Percentiles rank a stretch among this genome's conserved stretches.
Conservation (phyloP, 2,113 vertebrate species). For the Meriones unguiculatus region DNA sequence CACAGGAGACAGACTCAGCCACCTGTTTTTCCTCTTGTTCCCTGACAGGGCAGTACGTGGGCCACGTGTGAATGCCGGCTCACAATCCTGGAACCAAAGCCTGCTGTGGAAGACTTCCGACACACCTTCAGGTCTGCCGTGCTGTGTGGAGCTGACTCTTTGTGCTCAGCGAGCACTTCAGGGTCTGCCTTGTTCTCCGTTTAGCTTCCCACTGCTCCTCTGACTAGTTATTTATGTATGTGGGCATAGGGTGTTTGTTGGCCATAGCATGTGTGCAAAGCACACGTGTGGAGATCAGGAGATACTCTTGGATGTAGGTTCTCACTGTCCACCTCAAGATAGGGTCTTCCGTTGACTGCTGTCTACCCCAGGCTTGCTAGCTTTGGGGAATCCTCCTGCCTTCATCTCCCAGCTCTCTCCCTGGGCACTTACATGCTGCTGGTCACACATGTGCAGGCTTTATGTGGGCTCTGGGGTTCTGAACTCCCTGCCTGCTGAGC, state of each 20-base stretch:
- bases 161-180: rapidly evolving
- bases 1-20: not conserved
- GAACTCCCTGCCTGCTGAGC: not conserved
- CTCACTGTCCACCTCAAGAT: not conserved
- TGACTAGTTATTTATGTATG: not conserved
- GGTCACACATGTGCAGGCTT: not conserved
- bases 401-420: not conserved
- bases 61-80: rapidly evolving
- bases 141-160: rapidly evolving
- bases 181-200: too few relatives aligned
- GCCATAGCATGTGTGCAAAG: not conserved
- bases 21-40: not conserved
- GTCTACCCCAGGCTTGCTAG: not conserved
- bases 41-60: rapidly evolving
- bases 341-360: not conserved
- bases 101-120: rapidly evolving
- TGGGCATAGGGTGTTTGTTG: not conserved
- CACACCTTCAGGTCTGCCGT: rapidly evolving
- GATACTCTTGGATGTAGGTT: not conserved
- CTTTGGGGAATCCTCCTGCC: too few relatives aligned
- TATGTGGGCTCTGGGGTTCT: not conserved
- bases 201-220: rapidly evolving
- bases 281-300: not conserved
- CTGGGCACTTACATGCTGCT: not conserved
- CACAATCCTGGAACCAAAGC: not conserved